These are phyloP conservation scores for Netelia melanura DNA, from an alignment of 2,888 invertebrate genomes.

Conservation along the genomic window DNA sequence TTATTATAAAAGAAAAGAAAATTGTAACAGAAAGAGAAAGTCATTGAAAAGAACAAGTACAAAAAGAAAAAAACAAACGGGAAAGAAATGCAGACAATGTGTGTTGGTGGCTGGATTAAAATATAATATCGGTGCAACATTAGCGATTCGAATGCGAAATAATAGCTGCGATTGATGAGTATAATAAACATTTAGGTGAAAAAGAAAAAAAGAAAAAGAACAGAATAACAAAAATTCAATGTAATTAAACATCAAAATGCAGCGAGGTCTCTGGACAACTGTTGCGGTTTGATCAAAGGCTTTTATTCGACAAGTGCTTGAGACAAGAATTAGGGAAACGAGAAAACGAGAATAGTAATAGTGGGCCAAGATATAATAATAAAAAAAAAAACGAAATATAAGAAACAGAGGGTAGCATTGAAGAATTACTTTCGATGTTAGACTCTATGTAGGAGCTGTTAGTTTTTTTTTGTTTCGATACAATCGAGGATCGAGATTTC, in stretches of 20 bases:
- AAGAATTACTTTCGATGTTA: constrained; percentile 15
- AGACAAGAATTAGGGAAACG: constrained; percentile 10
- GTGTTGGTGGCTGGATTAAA: constrained; percentile 87
- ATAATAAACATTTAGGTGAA: constrained; percentile 36
- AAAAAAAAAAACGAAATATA: constrained; percentile 16
- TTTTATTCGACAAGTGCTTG: constrained; percentile 32
- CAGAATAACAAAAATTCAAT: constrained; percentile 19
- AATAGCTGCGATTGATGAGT: constrained; percentile 33
- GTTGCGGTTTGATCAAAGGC: constrained; percentile 42
- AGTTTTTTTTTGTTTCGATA: not conserved
- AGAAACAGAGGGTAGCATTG: not conserved
- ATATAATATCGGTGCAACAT: constrained; percentile 76
- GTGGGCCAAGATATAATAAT: constrained; percentile 4
- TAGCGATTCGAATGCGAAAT: constrained; percentile 32
- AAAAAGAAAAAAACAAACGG: constrained; percentile 63
- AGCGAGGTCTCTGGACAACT: constrained; percentile 55
- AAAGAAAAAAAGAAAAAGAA: constrained; percentile 16
- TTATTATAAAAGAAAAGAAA: constrained; percentile 27
- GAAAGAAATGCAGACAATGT: constrained; percentile 88
- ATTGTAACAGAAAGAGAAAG: constrained; percentile 15
- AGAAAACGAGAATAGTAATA: constrained; percentile 61
- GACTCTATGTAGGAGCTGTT: constrained; percentile 24
- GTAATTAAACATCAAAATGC: constrained; percentile 44
- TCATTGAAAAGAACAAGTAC: constrained; percentile 29
- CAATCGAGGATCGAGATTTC: constrained; percentile 27